Evolutionary conservation across 2,888 invertebrate species (phyloP).

Genomic region (Apantesis nais): DNA sequence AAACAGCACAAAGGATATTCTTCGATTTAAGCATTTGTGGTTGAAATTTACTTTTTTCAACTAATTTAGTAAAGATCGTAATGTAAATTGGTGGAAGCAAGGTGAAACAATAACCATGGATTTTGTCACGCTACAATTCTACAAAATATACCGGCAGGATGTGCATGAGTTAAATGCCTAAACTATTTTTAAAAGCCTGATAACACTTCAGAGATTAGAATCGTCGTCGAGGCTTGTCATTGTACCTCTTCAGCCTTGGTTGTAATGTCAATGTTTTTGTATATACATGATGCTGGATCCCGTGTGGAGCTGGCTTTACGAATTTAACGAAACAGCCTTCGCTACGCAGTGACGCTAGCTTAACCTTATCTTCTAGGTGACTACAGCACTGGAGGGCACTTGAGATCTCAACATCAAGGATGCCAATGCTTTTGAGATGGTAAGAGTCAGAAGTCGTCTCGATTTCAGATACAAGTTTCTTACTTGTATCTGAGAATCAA

Average conservation of each 20-base stretch:
- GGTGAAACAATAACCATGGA: background rate
- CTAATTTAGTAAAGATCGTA: background rate
- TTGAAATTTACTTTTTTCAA: background rate
- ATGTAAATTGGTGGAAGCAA: background rate
- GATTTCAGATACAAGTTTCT: slow-evolving; percentile 2
- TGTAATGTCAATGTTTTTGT: background rate
- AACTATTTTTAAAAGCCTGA: background rate
- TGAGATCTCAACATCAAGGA: slow-evolving; percentile 4
- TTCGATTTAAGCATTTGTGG: background rate
- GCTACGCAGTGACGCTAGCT: slow-evolving; percentile 5
- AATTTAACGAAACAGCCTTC: background rate
- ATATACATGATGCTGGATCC: background rate
- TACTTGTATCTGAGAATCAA: slow-evolving; percentile 5
- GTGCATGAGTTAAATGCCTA: background rate
- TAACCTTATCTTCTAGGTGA: slow-evolving; percentile 6
- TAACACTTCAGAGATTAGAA: background rate
- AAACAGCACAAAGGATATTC: background rate
- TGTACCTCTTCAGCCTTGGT: background rate
- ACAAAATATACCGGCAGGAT: background rate
- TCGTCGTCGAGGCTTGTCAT: background rate
- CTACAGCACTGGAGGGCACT: slow-evolving; percentile 4
- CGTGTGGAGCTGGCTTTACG: slow-evolving; percentile 5
- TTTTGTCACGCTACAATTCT: background rate
- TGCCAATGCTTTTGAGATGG: slow-evolving; percentile 8
- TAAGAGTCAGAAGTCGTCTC: background rate